Evolutionary conservation across 2,888 invertebrate genomes (phyloP), one percentile per base, ranked within the genome.

Genomic region (Morinoia aosen): DNA sequence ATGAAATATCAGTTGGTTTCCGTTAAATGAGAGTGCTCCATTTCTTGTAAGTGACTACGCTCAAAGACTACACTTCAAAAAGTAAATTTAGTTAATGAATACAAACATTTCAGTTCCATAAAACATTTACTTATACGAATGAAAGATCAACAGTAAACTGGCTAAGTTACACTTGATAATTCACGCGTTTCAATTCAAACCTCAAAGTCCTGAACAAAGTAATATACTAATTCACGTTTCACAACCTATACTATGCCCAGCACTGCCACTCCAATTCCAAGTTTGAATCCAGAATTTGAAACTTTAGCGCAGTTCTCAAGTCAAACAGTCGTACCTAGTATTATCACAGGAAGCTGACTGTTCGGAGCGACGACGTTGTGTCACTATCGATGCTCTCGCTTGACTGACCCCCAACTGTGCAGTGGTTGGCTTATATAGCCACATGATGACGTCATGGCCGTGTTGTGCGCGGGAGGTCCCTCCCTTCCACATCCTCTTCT

Each of bases 291-390:
- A 64, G 19, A 25, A 33, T 64, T 33, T 33, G 3, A 33, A 64
- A 16, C 33, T 64, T 64, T 7, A 64, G 64, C 33, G 1, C 64
- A 64, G 19, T 16, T 64, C 1, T n/a, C n/a, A n/a, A n/a, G n/a
- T n/a, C 25, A 2, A 88, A 12, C 12, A 8, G 19, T 14, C 48
- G 40, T 16, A 90, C 90, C 40, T 90, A 90, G 40, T 25, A 7
- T 39, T 90, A 90, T 90, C 90, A 90, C 90, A 90, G 90, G 90
- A 39, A 90, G 12, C 39, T 40, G 90, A 90, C 90, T 39, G 40
- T 90, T 12, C 0, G 76, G 76, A 33, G 40, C 39, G 48, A 39
- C 90, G 48, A 90, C 48, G 12, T 39, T 40, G 11, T 90, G 3
- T 19, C 48, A 90, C 90, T 25, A 40, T 33, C 12, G 90, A 90